These are phyloP conservation scores for Andrena trimmerana DNA, from an alignment of 2,888 invertebrate genomes.

Conservation along the genomic window DNA sequence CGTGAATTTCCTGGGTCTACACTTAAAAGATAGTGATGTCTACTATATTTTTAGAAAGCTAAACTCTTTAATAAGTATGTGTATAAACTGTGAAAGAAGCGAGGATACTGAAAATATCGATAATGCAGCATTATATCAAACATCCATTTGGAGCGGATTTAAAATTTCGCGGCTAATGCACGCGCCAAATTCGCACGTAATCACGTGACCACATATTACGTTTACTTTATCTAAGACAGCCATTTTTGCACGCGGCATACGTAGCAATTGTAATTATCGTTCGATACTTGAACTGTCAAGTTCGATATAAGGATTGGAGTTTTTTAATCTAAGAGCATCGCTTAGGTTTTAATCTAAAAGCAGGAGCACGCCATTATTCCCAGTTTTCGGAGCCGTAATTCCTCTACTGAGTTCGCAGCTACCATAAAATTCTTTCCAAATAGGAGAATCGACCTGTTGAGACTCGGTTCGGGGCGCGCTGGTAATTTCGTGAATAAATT, in stretches of 20 bases:
- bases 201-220: neutral
- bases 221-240: neutral
- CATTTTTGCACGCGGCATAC: neutral
- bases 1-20: neutral
- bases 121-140: neutral
- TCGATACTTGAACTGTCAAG: neutral
- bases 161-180: neutral
- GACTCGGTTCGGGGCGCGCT: neutral
- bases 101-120: too few species aligned
- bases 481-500: slow-evolving; percentile 22
- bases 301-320: too few species aligned
- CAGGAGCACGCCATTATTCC: too few species aligned
- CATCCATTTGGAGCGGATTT: neutral
- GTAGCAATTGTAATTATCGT: neutral
- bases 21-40: neutral
- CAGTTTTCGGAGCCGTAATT: too few species aligned
- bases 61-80: too few species aligned
- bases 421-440: neutral
- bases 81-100: too few species aligned
- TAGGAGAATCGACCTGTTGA: neutral
- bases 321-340: too few species aligned
- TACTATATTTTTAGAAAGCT: too few species aligned
- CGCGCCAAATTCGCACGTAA: neutral
- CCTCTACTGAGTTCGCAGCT: neutral
- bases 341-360: too few species aligned